phyloP scores from a whole-genome alignment of 2,888 invertebrate species.

The Drosophila yooni region DNA sequence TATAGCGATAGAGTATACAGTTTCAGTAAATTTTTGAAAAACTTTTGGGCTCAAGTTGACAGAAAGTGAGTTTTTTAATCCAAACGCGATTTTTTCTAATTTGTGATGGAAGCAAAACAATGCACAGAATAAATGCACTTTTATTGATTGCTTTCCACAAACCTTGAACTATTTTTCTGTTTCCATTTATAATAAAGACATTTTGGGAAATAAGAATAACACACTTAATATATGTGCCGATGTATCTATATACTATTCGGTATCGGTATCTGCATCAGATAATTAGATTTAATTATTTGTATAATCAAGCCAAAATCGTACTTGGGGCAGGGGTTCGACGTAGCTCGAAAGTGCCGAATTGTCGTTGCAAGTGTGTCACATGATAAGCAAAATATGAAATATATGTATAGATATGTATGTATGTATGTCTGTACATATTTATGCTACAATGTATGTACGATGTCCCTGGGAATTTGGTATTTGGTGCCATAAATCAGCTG shows the following conservation, averaged over 20 bases:
- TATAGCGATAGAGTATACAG: not conserved
- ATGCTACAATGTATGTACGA: slow-evolving; percentile 12
- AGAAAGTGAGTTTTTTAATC: not conserved
- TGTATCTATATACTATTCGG: not conserved
- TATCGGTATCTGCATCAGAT: not conserved
- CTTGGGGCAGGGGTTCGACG: not conserved
- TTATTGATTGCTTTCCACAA: not conserved
- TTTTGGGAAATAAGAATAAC: not conserved
- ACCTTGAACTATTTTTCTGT: not conserved
- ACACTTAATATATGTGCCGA: not conserved
- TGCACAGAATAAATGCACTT: not conserved
- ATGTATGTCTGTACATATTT: not conserved
- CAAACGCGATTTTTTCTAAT: not conserved
- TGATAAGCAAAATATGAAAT: not conserved
- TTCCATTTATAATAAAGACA: not conserved
- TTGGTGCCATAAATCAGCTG: slow-evolving; percentile 67
- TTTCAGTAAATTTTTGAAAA: not conserved
- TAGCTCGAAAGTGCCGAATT: not conserved
- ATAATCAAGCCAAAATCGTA: not conserved
- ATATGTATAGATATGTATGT: not conserved
- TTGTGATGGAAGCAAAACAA: not conserved
- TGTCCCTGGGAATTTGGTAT: slow-evolving; percentile 21
- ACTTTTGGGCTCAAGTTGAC: not conserved
- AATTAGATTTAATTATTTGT: not conserved
- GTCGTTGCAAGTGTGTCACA: not conserved